These are phyloP conservation scores for Lonchura striata DNA, from an alignment of 2,113 vertebrate genomes.

Conservation along the genomic window DNA sequence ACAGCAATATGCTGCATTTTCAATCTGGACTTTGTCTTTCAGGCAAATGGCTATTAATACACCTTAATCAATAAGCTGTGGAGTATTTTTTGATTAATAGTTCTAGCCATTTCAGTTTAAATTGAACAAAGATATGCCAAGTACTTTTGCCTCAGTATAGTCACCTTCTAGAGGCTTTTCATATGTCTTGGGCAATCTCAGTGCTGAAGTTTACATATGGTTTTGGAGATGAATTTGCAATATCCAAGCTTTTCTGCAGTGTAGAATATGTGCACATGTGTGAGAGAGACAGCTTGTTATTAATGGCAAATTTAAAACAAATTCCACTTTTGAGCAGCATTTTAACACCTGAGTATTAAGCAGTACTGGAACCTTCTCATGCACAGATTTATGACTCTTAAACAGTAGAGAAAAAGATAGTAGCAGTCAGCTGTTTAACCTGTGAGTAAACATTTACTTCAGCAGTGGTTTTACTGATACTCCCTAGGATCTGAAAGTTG, in stretches of 20 bases:
- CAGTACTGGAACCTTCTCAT: neutral
- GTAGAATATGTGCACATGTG: neutral
- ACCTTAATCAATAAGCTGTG: neutral
- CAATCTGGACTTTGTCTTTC: neutral
- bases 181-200: neutral
- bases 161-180: neutral
- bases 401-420: neutral
- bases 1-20: constrained; percentile 1
- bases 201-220: neutral
- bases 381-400: neutral
- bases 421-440: neutral
- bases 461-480: neutral
- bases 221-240: neutral
- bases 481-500: neutral
- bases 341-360: neutral
- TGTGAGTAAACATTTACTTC: neutral
- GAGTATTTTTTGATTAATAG: neutral
- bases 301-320: neutral
- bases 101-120: neutral
- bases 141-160: neutral
- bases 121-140: neutral
- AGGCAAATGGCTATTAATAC: constrained; percentile 34
- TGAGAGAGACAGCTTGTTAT: neutral
- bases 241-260: neutral
- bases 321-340: neutral